Base-by-base conservation (phyloP, 2,797 vertebrate genomes). In the Coilia nasus region DNA sequence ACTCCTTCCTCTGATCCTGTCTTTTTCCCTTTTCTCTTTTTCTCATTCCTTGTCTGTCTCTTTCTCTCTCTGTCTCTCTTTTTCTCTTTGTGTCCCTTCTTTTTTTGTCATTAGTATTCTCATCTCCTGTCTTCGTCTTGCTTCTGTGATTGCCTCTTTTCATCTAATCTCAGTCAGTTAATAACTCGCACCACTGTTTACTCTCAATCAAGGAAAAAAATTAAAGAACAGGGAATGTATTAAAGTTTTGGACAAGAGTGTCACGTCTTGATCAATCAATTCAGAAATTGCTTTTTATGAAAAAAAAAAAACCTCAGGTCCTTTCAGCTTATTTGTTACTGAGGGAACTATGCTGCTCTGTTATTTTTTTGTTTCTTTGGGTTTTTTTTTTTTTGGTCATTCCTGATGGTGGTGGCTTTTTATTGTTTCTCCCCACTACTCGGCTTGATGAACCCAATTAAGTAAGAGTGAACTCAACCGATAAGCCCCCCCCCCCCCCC, bases 371-470 rank as follows among this genome's bases (percentile, higher is more conserved):
- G 4, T 19, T 44, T 44, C 44, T 44, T 44, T 35, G 4, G 17
- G 21, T 44, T 44, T 44, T 19, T 54, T 54, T 78, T 78, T 78
- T 35, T 15, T 44, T 44, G 10, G 82, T 81, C 81, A 64, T 21
- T 35, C 35, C 71, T 14, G 31, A 78, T 35, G 2, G 31, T 15
- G 0, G 64, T 17, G 71, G 35, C 62, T 89, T 88, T 87, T 87
- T 87, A 84, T 84, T 87, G 64, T 44, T 25, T 59, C 83, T 85
- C 82, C 82, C 78, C 59, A 81, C 81, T 23, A 50, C 83, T 87
- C 87, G 82, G 87, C 84, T 87, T 90, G 84, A 85, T 88, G 87
- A 83, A 85, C 54, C 87, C 89, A 90, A 89, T 90, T 89, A 90
- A 86, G 83, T 83, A 85, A 89, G 87, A 67, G 80, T 87, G 83